These are phyloP conservation scores for Enteromius trimaculatus DNA, from an alignment of 2,797 vertebrate genomes.

Conservation along the genomic window DNA sequence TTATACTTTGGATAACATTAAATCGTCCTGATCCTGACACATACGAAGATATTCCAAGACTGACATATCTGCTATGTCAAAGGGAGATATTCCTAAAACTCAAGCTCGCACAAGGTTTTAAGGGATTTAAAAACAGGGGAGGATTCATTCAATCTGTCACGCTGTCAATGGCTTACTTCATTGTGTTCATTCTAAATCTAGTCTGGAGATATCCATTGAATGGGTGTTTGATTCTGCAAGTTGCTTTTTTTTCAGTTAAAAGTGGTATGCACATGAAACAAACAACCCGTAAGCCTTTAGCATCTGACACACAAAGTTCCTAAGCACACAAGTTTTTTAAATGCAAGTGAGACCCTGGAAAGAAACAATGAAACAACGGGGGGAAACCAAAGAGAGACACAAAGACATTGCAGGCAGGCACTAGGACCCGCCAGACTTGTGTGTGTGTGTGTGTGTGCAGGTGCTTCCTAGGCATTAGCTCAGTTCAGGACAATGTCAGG, in stretches of 20 bases:
- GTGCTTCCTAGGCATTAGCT: slow-evolving; percentile 76
- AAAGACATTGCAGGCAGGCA: slow-evolving; percentile 55
- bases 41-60: slow-evolving; percentile 75
- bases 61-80: slow-evolving; percentile 74
- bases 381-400: slow-evolving; percentile 28
- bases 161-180: slow-evolving; percentile 74
- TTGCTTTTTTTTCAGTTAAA: slow-evolving; percentile 17
- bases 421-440: slow-evolving; percentile 65
- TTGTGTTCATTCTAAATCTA: slow-evolving; percentile 68
- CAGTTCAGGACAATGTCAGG: slow-evolving; percentile 83
- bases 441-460: slow-evolving; percentile 35
- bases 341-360: slow-evolving; percentile 3
- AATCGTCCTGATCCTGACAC: slow-evolving; percentile 76
- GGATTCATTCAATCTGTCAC: slow-evolving; percentile 70
- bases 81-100: slow-evolving; percentile 76
- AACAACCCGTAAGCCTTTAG: slow-evolving; percentile 10
- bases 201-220: slow-evolving; percentile 68
- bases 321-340: slow-evolving; percentile 31
- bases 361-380: slow-evolving; percentile 30
- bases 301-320: slow-evolving; percentile 15
- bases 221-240: slow-evolving; percentile 49
- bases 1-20: slow-evolving; percentile 78
- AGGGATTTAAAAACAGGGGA: slow-evolving; percentile 77
- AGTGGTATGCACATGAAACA: not conserved
- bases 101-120: slow-evolving; percentile 72